phyloP scores from a whole-genome alignment of 2,888 invertebrate species.

The Nomada ruficornis region DNA sequence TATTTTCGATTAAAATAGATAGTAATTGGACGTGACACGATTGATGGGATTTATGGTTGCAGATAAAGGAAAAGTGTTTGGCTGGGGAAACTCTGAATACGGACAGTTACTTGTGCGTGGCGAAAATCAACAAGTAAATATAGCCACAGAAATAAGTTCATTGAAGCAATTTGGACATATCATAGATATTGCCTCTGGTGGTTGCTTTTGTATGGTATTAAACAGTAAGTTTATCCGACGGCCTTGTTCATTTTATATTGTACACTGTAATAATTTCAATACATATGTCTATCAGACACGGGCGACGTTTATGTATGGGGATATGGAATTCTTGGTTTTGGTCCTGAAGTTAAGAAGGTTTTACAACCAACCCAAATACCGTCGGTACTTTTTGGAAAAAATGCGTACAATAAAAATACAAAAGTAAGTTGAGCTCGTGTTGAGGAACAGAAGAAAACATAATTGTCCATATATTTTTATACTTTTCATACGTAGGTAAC shows the following conservation, averaged over 20 bases:
- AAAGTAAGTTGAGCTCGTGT: constrained; percentile 66
- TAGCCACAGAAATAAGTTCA: constrained; percentile 88
- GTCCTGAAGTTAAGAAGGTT: constrained; percentile 90
- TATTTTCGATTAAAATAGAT: background rate
- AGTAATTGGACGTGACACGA: background rate
- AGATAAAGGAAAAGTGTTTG: constrained; percentile 96
- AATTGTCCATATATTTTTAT: background rate
- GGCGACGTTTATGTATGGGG: constrained; percentile 97
- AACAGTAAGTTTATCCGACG: constrained; percentile 87
- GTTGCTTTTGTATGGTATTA: constrained; percentile 93
- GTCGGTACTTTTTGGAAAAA: constrained; percentile 92
- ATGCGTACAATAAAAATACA: constrained; percentile 91
- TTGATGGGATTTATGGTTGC: constrained; percentile 61
- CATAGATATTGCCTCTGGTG: constrained; percentile 92
- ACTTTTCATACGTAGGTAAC: constrained; percentile 75
- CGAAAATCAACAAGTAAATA: constrained; percentile 89
- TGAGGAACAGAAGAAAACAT: background rate
- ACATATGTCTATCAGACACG: constrained; percentile 86
- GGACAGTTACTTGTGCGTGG: constrained; percentile 89
- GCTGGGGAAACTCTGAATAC: constrained; percentile 99
- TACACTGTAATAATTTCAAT: constrained; percentile 13
- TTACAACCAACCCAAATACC: constrained; percentile 90
- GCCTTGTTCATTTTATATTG: constrained; percentile 6
- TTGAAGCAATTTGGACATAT: constrained; percentile 90
- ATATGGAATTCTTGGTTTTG: constrained; percentile 95